These are phyloP conservation scores for Griposia aprilina DNA, from an alignment of 2,888 invertebrate species.

Conservation along the genomic window DNA sequence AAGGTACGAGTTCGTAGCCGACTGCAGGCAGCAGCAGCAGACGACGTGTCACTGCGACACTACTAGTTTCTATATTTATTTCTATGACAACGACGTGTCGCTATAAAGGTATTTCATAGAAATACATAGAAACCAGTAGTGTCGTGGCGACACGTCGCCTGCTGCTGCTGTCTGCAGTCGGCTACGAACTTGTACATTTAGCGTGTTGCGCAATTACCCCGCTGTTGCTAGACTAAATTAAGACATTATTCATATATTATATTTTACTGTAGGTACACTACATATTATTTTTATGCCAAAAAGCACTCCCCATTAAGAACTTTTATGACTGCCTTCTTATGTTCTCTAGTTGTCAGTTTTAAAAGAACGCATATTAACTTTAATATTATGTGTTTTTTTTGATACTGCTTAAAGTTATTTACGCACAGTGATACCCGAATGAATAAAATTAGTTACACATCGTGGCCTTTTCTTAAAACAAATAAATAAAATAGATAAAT, in stretches of 20 bases:
- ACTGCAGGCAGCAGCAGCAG: no score
- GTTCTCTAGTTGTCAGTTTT: no score
- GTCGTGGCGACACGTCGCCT: no score
- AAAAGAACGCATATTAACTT: slow-evolving; percentile 1
- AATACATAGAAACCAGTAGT: no score
- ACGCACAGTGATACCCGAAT: slow-evolving; percentile 30
- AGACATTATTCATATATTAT: slow-evolving; percentile 36
- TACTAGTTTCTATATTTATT: no score
- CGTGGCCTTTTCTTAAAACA: slow-evolving; percentile 36
- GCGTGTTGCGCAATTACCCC: no score
- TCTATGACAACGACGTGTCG: no score
- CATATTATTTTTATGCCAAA: slow-evolving; percentile 43
- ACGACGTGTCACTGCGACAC: no score
- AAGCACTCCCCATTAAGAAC: slow-evolving; percentile 43
- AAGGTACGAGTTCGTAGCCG: no score
- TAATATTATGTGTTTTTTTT: slow-evolving; percentile 41
- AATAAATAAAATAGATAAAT: slow-evolving; percentile 36
- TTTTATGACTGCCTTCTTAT: slow-evolving; percentile 25
- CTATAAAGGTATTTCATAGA: no score
- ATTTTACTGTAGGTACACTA: slow-evolving; percentile 8
- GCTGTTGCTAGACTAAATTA: slow-evolving; percentile 8
- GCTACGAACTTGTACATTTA: no score
- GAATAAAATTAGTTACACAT: slow-evolving; percentile 59
- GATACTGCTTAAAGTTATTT: slow-evolving; percentile 27
- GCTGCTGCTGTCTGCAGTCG: no score